Conservation (phyloP, 2,888 invertebrate species). For the Coleophora deauratella region DNA sequence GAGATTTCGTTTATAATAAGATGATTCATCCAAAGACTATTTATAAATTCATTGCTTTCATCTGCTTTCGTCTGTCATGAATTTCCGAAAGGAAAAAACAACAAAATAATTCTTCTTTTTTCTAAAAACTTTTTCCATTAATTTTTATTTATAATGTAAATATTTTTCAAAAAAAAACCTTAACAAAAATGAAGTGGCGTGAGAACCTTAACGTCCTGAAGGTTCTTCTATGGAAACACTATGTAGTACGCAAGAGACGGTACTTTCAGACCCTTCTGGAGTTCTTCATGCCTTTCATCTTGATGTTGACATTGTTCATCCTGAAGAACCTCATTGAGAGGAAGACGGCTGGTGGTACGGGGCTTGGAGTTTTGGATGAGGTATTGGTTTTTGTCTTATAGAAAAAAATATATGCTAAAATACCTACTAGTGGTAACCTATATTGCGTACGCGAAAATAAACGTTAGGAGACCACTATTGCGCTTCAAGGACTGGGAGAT, state of each 20-base stretch:
- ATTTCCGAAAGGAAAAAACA: too few species aligned
- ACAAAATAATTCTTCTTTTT: too few species aligned
- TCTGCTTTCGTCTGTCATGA: too few species aligned
- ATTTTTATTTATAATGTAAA: too few species aligned
- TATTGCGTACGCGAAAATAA: too few species aligned
- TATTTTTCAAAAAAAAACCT: too few species aligned
- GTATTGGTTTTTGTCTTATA: not conserved
- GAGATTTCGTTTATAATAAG: too few species aligned
- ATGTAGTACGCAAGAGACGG: constrained; percentile 25
- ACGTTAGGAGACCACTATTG: not conserved
- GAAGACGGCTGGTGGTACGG: not conserved
- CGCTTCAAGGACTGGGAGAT: not conserved
- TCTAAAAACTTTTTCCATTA: too few species aligned
- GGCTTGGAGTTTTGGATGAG: not conserved
- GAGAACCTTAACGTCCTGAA: constrained; percentile 8
- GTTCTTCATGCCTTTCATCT: constrained; percentile 19
- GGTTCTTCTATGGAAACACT: constrained; percentile 38
- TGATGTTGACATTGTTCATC: constrained; percentile 17
- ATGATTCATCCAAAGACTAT: too few species aligned
- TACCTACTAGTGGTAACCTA: not conserved
- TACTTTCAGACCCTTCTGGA: constrained; percentile 26
- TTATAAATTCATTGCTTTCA: too few species aligned
- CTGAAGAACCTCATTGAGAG: constrained; percentile 1
- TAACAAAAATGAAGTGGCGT: too few species aligned
- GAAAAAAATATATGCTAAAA: not conserved